These are phyloP conservation scores for Mantis religiosa DNA, from an alignment of 2,888 invertebrate species.

Conservation along the genomic window DNA sequence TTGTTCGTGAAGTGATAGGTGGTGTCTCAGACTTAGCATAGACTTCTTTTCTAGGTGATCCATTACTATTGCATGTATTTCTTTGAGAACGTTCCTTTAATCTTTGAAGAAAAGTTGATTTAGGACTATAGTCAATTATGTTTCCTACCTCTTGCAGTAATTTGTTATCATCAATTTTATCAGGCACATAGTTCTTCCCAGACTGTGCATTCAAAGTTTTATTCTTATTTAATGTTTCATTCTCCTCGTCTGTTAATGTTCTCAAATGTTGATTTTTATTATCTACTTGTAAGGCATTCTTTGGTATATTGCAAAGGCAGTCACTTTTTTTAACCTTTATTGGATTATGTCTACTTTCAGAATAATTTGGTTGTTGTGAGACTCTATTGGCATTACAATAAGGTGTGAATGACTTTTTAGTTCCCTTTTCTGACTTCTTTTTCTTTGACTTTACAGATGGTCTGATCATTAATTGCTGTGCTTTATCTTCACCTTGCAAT, in stretches of 20 bases:
- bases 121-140: slow-evolving; percentile 24
- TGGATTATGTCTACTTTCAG: not conserved
- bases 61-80: not conserved
- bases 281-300: not conserved
- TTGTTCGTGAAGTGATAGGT: not conserved
- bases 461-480: not conserved
- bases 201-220: not conserved
- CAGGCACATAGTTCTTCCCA: not conserved
- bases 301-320: not conserved
- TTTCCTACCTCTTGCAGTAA: slow-evolving; percentile 13
- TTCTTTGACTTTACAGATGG: too few species aligned
- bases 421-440: not conserved
- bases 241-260: not conserved
- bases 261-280: not conserved
- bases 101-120: slow-evolving; percentile 24
- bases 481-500: not conserved
- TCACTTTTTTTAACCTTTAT: not conserved
- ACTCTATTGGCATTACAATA: not conserved
- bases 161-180: not conserved
- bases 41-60: not conserved
- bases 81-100: slow-evolving; percentile 16
- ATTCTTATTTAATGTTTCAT: not conserved
- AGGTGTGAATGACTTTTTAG: not conserved
- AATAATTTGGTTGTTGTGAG: not conserved
- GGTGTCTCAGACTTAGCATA: not conserved